Conservation (phyloP, 2,888 invertebrate species). For the Quadroppia sp. region DNA sequence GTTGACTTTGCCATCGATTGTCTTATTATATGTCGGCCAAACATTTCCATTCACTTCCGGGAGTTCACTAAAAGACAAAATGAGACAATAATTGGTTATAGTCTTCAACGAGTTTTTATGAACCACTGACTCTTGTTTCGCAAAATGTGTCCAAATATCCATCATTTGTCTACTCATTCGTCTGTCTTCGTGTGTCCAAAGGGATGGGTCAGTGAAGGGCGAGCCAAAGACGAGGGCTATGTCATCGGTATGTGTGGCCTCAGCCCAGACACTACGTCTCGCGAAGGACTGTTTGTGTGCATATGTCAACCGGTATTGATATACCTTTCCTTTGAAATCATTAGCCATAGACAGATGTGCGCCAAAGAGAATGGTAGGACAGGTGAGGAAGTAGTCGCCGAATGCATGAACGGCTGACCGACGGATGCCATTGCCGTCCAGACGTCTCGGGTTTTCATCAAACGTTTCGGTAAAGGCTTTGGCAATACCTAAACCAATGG, state of each 20-base stretch:
- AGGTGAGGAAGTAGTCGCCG: not conserved
- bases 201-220: not conserved
- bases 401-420: conserved; percentile 13
- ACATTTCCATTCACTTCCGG: conserved; percentile 12
- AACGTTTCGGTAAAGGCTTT: not conserved
- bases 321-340: not conserved
- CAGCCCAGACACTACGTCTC: not conserved
- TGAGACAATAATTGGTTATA: not conserved
- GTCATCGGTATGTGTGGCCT: conserved; percentile 4
- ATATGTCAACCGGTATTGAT: conserved; percentile 12
- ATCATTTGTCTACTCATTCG: not conserved
- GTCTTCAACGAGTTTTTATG: not conserved
- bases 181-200: not conserved
- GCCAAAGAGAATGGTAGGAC: conserved; percentile 18
- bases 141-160: conserved; percentile 24
- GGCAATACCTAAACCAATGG: not conserved
- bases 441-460: not conserved
- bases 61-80: not conserved
- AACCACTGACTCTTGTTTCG: conserved; percentile 14
- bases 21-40: not conserved
- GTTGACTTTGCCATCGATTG: not conserved
- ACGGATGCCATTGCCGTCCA: not conserved
- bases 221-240: not conserved
- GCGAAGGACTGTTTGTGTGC: not conserved
- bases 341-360: not conserved